Percentiles rank a stretch among this genome's conserved stretches.
Conservation (phyloP, 1,140 invertebrate species). For the Aphis gossypii region DNA sequence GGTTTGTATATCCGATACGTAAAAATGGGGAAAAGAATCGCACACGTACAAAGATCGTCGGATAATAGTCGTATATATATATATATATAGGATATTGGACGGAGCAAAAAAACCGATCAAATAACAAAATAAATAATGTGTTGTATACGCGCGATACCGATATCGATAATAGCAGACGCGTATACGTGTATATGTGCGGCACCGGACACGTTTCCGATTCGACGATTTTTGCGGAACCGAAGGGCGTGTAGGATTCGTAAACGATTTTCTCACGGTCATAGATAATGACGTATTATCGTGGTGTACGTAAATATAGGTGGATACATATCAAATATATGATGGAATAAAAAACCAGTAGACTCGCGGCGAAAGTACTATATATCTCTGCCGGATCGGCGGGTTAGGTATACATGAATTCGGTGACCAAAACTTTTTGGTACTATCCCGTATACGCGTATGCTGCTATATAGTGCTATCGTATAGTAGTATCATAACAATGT, state of each 20-base stretch:
- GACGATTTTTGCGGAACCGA: constrained; percentile 1
- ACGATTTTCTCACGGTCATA: constrained; percentile 4
- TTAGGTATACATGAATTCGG: neutral
- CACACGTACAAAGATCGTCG: neutral
- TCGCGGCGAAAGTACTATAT: neutral
- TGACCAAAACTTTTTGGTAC: neutral
- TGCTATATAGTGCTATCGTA: too few relatives aligned
- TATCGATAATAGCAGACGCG: neutral
- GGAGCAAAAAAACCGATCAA: neutral
- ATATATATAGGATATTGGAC: neutral
- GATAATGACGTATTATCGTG: neutral
- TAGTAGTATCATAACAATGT: too few relatives aligned
- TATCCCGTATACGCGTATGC: too few relatives aligned
- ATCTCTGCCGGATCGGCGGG: too few relatives aligned
- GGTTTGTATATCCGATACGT: neutral
- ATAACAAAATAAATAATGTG: neutral
- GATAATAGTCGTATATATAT: neutral
- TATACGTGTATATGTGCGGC: neutral
- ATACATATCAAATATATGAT: neutral
- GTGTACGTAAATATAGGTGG: neutral
- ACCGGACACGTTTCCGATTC: constrained; percentile 1
- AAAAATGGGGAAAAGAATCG: neutral
- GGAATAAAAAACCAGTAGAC: neutral
- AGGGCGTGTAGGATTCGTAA: neutral
- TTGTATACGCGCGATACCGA: neutral